Base-by-base conservation (phyloP, 2,888 invertebrate species). In the Globia sparganii region DNA sequence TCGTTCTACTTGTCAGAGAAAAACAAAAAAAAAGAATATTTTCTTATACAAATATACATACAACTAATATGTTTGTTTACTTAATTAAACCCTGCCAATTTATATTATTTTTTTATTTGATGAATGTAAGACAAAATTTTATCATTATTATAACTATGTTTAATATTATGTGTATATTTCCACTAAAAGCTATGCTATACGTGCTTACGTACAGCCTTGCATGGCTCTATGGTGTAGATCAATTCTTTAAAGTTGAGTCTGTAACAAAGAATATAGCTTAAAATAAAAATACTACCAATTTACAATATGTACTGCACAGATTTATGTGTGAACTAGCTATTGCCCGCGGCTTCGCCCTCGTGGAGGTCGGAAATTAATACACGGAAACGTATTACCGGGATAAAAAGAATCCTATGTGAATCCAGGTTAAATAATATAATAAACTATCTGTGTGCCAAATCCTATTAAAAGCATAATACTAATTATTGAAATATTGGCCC, bases 51-150 rank as follows among this genome's bases (percentile, higher is more conserved):
- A 71, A 80, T 61, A 78, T 65, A 76, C 56, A 78, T 73, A 66
- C 0, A 78, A 67, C 53, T 77, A 73, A 73, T 64, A 74, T 58
- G 59, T 77, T 71, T 58, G 59, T 77, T 71, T 69, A 71, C 81
- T 77, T 80, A 85, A 79, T 68, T 81, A 86, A 87, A 83, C 77
- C 86, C 87, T 86, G 85, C 77, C 75, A 78, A 78, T 76, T 75
- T 64, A 43, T 69, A 61, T 70, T 28, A 9, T 21, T 46, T 68
- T 72, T 43, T 40, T 8, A 37, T 18, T 28, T 56, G 13, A 4
- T 43, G 43, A 31, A 31, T 43, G 37, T 71, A 28, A 43, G 65
- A 72, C 43, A 69, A 73, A 28, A 59, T 62, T 49, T 65, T 49
- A 64, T 61, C 6, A 70, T 34, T 43, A 58, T 46, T 59, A 46